Evolutionary conservation across 2,797 vertebrate species (phyloP).

Genomic region (Rhynchonycteris naso): DNA sequence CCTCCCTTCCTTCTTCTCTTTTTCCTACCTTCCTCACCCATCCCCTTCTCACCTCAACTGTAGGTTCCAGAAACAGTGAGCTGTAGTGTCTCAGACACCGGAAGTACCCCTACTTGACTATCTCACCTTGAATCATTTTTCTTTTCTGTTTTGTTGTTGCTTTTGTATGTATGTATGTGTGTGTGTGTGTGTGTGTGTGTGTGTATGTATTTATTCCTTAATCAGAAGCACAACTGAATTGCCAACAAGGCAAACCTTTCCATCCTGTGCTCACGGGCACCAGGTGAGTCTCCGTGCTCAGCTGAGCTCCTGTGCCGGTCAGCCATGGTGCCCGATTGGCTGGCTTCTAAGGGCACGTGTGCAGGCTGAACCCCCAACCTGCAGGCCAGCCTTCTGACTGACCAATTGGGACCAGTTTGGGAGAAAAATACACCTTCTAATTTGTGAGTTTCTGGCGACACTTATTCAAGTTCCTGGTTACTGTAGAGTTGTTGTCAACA

Average conservation of each 20-base stretch:
- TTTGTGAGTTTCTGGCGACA: slow-evolving; percentile 25
- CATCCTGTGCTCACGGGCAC: not conserved
- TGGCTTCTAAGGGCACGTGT: not conserved
- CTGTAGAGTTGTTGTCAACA: slow-evolving; percentile 46
- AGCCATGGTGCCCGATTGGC: rapidly evolving
- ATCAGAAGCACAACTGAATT: not conserved
- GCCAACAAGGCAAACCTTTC: not conserved
- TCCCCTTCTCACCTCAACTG: too few species aligned
- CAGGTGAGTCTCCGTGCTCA: not conserved
- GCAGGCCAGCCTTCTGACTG: not conserved
- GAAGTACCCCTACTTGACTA: not conserved
- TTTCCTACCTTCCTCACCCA: rapidly evolving
- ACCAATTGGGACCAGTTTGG: not conserved
- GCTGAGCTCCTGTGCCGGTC: not conserved
- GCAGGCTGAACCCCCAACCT: not conserved
- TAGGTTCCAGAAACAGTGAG: not conserved
- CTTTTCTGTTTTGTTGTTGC: not conserved
- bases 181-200: too few species aligned
- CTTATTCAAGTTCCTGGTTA: not conserved
- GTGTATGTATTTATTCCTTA: not conserved
- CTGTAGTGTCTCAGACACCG: rapidly evolving
- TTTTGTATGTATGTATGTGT: too few species aligned
- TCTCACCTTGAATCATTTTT: not conserved
- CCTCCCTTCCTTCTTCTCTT: not conserved
- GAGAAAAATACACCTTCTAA: slow-evolving; percentile 36